Evolutionary conservation across 2,113 vertebrate genomes (phyloP), one percentile per base, ranked within the genome.

Genomic region (Aphelocoma coerulescens): DNA sequence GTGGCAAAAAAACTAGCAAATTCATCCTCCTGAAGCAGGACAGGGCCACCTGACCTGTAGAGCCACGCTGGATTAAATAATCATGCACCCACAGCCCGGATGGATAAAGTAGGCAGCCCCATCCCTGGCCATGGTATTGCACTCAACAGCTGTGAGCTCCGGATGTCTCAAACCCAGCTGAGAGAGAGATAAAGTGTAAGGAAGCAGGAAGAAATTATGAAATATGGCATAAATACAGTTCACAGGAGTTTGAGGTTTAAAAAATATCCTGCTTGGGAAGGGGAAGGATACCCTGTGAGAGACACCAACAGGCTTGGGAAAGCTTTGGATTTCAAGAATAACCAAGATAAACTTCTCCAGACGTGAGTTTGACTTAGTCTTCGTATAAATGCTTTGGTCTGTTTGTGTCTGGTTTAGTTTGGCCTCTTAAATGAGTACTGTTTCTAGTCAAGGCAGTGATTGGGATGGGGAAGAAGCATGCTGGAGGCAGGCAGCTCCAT

Each of bases 21-120:
- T 49, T 46, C 66, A 67, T 4, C 8, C n/a, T 74, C 10, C 20
- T 62, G 35, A 48, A 83, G 71, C 39, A 35, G 35, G 35, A 59
- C 20, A 55, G 51, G 23, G 9, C 19, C 41, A 41, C 32, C 43
- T 46, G 66, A 19, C 9, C 39, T 26, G 7, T 48, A n/a, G 10
- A 68, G 19, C 24, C 27, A 44, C 32, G 43, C 11, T 57, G 32
- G 21, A 23, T 63, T 52, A 43, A 88, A 32, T 41, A 59, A 9
- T 0, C 0, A 9, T 21, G 44, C 54, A 30, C 28, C 20, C n/a
- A n/a, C 24, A 32, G 17, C 23, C 28, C 0, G 0, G 19, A 9
- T 16, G 32, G 4, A 11, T 27, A 20, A 54, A 76, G 23, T 8
- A 2, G 39, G 33, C 33, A 86, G 57, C 21, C 20, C n/a, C 13